A percentile compares a stretch with the other conserved stretches of the same genome.
phyloP scores from a whole-genome alignment of 2,113 vertebrate species.

The Marcusenius ussheri region DNA sequence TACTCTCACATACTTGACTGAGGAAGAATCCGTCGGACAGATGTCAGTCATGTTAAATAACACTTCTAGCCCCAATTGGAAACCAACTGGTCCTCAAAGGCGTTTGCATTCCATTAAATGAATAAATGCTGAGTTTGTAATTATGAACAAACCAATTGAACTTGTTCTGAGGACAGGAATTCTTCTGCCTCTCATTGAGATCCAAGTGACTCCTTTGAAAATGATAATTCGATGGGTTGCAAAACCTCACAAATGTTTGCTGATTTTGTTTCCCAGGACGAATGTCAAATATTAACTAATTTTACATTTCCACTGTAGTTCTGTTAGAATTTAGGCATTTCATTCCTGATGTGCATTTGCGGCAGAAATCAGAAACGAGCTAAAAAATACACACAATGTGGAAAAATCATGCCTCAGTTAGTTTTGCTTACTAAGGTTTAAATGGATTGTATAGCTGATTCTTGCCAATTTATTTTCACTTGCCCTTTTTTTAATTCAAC shows the following conservation, averaged over 20 bases:
- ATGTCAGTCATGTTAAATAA: not conserved
- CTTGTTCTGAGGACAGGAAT: not conserved
- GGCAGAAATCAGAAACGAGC: not conserved
- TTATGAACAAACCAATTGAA: not conserved
- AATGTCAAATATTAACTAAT: constrained; percentile 54
- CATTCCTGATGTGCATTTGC: not conserved
- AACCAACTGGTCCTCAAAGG: not conserved
- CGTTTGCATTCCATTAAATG: not conserved
- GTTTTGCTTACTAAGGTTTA: not conserved
- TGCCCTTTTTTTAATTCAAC: not conserved
- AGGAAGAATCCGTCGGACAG: not conserved
- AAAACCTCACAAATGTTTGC: constrained; percentile 50
- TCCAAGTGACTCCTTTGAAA: constrained; percentile 29
- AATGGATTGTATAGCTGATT: not conserved
- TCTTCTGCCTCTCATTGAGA: not conserved
- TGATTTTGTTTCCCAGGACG: constrained; percentile 51
- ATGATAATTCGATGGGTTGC: constrained; percentile 40
- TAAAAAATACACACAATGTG: not conserved
- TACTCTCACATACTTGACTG: not conserved
- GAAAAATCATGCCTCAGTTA: constrained; percentile 24
- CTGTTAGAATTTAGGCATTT: constrained; percentile 28
- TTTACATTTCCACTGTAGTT: constrained; percentile 23
- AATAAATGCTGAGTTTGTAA: not conserved
- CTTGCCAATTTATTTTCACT: not conserved
- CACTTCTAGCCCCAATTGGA: not conserved